Base-by-base conservation (phyloP, 53 echinoderm and acorn worm species). In the Crossaster papposus region DNA sequence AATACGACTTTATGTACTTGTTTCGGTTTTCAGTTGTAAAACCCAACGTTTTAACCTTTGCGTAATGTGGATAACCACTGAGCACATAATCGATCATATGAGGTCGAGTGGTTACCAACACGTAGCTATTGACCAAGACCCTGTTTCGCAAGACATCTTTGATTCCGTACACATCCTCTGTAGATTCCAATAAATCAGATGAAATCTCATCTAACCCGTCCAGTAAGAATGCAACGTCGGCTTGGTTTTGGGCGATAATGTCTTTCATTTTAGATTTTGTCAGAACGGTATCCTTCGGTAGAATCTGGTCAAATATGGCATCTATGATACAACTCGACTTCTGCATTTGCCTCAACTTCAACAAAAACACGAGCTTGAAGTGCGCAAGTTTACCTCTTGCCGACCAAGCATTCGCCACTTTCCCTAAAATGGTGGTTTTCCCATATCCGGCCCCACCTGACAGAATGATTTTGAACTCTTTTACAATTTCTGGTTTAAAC, bases 191-290 rank as follows among this genome's bases (percentile, higher is more conserved):
- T 29, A 53, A 3, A 79, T 24, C 10, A 28, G 52, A 35, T 79
- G 51, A 53, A 79, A 79, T 52, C 32, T 79, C 79, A 53, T 79
- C 79, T 51, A 79, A 79, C 28, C 79, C 79, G 26, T 53, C 79
- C 18, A 79, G 24, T 52, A 79, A 51, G 30, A 79, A 51, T 30
- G 53, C 79, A 4, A 52, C 52, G 51, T 79, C 22, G 0, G 17
- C 79, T 52, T 79, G 36, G 54, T 79, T n/a, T 7, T n/a, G 8
- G 22, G 1, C 79, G 32, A 79, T 51, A 1, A 79, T 26, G 28
- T 79, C 15, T 13, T 79, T 51, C 52, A 79, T 34, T 35, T 51
- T 13, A 20, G n/a, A 17, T 36, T 53, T 79, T 3, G 20, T 51
- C 26, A 51, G 32, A 28, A 29, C 32, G 7, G 51, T 79, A 24